Conservation (phyloP, 2,113 vertebrate species). For the Elanus axillaris region DNA sequence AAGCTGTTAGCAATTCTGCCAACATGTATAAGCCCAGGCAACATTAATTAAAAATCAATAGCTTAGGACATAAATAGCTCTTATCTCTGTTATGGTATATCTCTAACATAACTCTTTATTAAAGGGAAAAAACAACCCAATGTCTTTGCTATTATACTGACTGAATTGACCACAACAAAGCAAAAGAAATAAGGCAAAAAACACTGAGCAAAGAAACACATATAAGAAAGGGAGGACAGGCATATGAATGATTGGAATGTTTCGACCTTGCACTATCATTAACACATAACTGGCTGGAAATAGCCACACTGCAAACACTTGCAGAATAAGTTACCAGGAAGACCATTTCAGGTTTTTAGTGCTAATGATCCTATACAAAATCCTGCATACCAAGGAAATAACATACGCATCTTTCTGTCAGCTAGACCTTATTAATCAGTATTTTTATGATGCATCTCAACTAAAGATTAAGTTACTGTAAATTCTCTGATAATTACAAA, state of each 20-base stretch:
- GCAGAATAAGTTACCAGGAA: constrained; percentile 62
- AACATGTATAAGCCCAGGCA: constrained; percentile 72
- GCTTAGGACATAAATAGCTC: constrained; percentile 76
- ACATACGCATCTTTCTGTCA: neutral
- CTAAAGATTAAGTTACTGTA: neutral
- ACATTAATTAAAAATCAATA: constrained; percentile 84
- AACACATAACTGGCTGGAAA: constrained; percentile 65
- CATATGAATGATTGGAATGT: constrained; percentile 72
- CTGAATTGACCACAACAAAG: constrained; percentile 72
- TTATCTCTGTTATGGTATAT: constrained; percentile 70
- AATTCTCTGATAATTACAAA: neutral
- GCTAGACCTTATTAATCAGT: neutral
- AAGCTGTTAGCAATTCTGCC: constrained; percentile 84
- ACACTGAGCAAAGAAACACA: constrained; percentile 38
- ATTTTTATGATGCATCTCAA: neutral
- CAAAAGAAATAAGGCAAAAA: constrained; percentile 58
- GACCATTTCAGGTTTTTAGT: constrained; percentile 33
- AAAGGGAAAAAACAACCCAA: constrained; percentile 21
- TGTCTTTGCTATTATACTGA: constrained; percentile 65
- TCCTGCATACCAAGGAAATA: constrained; percentile 35
- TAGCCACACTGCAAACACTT: neutral
- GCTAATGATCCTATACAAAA: constrained; percentile 36
- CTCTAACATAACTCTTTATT: constrained; percentile 70
- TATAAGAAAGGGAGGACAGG: constrained; percentile 67
- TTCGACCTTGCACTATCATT: constrained; percentile 51